Percentiles rank a stretch among this genome's conserved stretches.
Evolutionary conservation across 2,113 vertebrate genomes (phyloP).

Genomic region (Eolophus roseicapilla): DNA sequence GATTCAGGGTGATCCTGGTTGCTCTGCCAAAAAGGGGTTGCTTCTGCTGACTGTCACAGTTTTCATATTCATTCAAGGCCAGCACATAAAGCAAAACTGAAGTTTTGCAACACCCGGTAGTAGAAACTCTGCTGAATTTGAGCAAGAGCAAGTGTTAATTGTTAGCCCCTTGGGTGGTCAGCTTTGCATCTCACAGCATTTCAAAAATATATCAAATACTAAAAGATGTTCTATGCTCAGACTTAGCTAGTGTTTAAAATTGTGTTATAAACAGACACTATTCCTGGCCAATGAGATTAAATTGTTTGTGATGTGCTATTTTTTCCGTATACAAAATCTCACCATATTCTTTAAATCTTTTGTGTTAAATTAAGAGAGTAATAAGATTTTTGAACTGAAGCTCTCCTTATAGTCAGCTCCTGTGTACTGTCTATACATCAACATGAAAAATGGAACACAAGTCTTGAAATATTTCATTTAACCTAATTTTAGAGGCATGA

Average conservation of each 20-base stretch:
- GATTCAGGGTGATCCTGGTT: neutral
- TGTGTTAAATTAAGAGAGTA: neutral
- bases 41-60: neutral
- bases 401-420: neutral
- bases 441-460: neutral
- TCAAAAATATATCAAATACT: neutral
- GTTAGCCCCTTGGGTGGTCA: neutral
- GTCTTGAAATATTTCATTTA: neutral
- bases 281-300: neutral
- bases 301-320: neutral
- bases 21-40: neutral
- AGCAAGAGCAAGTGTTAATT: neutral
- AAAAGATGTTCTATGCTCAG: neutral
- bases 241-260: neutral
- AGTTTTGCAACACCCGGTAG: neutral
- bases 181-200: neutral
- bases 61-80: neutral
- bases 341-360: neutral
- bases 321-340: neutral
- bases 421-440: neutral
- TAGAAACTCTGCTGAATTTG: neutral
- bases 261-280: constrained; percentile 9
- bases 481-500: neutral
- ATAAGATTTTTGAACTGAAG: neutral
- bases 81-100: neutral